Evolutionary conservation across 2,113 vertebrate genomes (phyloP).

Genomic region (Bubo bubo): DNA sequence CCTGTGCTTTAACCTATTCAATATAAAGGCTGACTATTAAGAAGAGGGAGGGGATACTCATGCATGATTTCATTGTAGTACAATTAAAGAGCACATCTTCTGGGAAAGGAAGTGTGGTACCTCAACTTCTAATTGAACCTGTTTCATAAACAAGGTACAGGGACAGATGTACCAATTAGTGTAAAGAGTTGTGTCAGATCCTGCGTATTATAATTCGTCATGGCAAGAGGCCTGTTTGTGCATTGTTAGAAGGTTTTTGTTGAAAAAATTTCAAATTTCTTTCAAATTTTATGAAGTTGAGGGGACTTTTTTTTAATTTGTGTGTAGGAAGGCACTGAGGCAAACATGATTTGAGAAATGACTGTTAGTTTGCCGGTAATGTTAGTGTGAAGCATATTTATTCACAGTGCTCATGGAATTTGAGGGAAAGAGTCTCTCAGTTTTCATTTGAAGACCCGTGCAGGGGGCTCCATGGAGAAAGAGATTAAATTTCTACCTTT

Average conservation of each 20-base stretch:
- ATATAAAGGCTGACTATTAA: neutral
- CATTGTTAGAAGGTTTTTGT: neutral
- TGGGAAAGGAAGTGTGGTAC: constrained; percentile 31
- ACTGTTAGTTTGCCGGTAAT: neutral
- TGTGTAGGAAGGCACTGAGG: neutral
- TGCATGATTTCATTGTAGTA: neutral
- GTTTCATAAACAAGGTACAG: neutral
- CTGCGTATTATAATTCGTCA: neutral
- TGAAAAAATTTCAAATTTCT: neutral
- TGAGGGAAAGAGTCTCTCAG: neutral
- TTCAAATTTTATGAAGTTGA: neutral
- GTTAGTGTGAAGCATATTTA: neutral
- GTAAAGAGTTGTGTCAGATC: constrained; percentile 28
- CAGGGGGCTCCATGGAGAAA: neutral
- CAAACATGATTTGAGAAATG: neutral
- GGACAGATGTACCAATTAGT: neutral
- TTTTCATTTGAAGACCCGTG: neutral
- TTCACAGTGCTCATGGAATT: neutral
- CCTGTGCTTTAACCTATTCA: neutral
- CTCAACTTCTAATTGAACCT: constrained; percentile 23
- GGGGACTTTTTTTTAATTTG: neutral
- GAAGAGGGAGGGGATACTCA: neutral
- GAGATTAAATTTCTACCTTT: neutral
- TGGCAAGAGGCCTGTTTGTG: neutral
- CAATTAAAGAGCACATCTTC: neutral